These are phyloP conservation scores for Cliona cf. orientalis DNA, from an alignment of 37 sponge, comb jelly and placozoan genomes.

Conservation along the genomic window DNA sequence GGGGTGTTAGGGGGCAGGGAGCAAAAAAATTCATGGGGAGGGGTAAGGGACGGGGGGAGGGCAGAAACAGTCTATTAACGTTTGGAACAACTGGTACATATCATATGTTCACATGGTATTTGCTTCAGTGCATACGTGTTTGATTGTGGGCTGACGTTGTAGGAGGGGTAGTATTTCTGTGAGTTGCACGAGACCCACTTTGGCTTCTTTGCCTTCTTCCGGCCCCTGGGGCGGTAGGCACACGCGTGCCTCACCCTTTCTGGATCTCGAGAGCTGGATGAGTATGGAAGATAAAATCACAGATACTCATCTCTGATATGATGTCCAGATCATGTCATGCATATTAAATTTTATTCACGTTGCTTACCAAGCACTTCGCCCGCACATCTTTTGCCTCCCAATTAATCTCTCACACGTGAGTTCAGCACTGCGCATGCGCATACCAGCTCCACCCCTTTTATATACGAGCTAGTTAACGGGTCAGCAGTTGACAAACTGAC, in stretches of 20 bases:
- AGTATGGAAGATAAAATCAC: neutral
- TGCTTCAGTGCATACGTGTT: constrained; percentile 54
- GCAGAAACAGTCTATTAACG: neutral
- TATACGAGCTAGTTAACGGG: neutral
- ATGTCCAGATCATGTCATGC: neutral
- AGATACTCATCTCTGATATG: neutral
- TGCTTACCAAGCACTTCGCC: constrained; percentile 76
- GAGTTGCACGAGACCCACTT: constrained; percentile 14
- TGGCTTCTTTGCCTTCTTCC: constrained; percentile 28
- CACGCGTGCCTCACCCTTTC: constrained; percentile 50
- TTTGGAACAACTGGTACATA: neutral
- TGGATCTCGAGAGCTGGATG: constrained; percentile 45
- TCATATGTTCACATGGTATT: neutral
- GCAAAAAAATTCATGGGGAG: too few relatives aligned
- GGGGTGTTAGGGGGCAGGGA: too few relatives aligned
- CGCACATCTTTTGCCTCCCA: constrained; percentile 54
- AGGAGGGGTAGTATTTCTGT: constrained; percentile 76
- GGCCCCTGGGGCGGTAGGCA: constrained; percentile 54
- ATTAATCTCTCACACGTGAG: neutral
- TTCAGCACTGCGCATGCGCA: constrained; percentile 27
- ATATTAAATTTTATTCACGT: neutral
- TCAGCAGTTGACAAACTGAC: neutral
- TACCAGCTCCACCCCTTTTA: constrained; percentile 41
- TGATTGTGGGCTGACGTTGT: constrained; percentile 82
- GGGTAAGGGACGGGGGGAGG: too few relatives aligned